Base-by-base conservation (phyloP, 2,888 invertebrate species). In the Allophyes oxyacanthae region DNA sequence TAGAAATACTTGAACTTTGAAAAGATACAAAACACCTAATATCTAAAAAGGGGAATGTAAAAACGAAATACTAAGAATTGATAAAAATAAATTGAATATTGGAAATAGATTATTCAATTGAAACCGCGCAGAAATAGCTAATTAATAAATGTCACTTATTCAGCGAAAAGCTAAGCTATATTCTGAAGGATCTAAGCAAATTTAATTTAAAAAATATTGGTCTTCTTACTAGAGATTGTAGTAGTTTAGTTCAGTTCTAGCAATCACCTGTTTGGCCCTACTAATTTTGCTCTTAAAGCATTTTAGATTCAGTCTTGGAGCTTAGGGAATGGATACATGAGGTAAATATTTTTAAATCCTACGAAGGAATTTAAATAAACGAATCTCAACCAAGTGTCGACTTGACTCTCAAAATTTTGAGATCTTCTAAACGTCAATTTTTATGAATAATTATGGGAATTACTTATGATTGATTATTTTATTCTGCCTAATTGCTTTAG, bases 261-360 rank as follows among this genome's bases (percentile, higher is more conserved):
- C 15, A 44, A 44, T 20, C 20, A 8, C 20, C 4, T 14, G n/a
- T n/a, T n/a, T n/a, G 9, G 42, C 42, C 32, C 6, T 15, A 15
- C n/a, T 7, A 32, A 20, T 44, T 10, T 9, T 45, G 33, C n/a
- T n/a, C 5, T 34, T 34, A 34, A 45, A 34, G 25, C 34, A 10
- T 34, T 45, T 25, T 14, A 26, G 10, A 46, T 37, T 53, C 52
- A 53, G 52, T 53, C 44, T 53, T 53, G 14, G 37, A 34, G 43
- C 28, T 14, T 26, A 34, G n/a, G 45, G 45, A 45, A 45, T 53
- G 45, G 11, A 30, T 15, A 15, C 5, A 13, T 13, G 9, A 26
- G 34, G 25, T 45, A 34, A 33, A 33, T 44, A 34, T 44, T 25
- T 13, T 10, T 6, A 25, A 20, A 11, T 11, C n/a, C n/a, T 44